Base-by-base conservation (phyloP, 53 echinoderm and acorn worm species). In the Antedon mediterranea region DNA sequence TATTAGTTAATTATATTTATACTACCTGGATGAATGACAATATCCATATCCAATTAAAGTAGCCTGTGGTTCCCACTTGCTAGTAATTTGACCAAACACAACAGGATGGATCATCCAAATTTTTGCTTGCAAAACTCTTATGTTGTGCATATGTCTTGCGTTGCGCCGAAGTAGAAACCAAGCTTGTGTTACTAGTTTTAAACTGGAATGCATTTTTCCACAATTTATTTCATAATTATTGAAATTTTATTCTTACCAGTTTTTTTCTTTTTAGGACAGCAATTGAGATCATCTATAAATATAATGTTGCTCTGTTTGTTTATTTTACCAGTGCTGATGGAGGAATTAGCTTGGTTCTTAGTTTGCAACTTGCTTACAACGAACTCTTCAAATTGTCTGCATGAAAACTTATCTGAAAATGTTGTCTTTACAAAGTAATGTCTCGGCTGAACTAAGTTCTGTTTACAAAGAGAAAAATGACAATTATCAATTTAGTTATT, bases 381-480 rank as follows among this genome's bases (percentile, higher is more conserved):
- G 31, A 73, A 74, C 29, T 86, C 85, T 84, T 97, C 86, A 72
- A 97, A 85, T 70, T 87, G 84, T 79, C 85, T 81, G 78, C 88
- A 88, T 76, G 43, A 83, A 6, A 91, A 74, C 20, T 83, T 84
- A 9, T 89, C 86, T 0, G 97, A 97, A 29, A 92, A 81, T 72
- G 74, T 76, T 31, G 92, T 74, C 80, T 85, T 92, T 23, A 89
- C 42, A 77, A 88, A 97, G 71, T 89, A 89, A 44, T 97, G 89
- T 32, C 90, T 92, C 31, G 88, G 89, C 34, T 97, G 97, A 28
- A 97, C 92, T 84, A 97, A 72, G 77, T 97, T 97, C 97, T 95
- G 87, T 31, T 57, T 41, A 7, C 5, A 8, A 57, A 57, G 57
- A 57, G 23, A 57, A 37, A 37, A 37, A 11, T 37, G n/a, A n/a